Base-by-base conservation (phyloP, 2,888 invertebrate species). In the Notodonta dromedarius region DNA sequence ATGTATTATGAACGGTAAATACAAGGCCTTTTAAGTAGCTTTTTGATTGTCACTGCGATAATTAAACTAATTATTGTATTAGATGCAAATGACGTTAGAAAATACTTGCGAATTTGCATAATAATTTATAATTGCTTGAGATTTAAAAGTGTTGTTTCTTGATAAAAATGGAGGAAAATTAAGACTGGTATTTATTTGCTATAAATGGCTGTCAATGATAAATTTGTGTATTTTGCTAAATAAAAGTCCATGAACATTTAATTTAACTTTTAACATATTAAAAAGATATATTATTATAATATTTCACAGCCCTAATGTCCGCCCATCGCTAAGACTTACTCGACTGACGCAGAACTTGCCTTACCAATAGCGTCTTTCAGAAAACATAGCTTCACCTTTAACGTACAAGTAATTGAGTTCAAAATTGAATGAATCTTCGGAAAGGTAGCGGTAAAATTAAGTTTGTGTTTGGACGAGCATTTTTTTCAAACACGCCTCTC, bases 281-380 rank as follows among this genome's bases (percentile, higher is more conserved):
- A 68, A 67, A 71, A 70, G 71, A 66, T 66, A 69, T 63, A 73
- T 67, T 76, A 71, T 71, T 71, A 62, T 69, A 78, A 77, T 77
- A 71, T 80, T 74, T 81, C 74, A 80, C 81, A 79, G 76, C 70
- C 66, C 66, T 70, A 68, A 71, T 76, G 82, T 84, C 87, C 88
- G 86, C 87, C 88, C 88, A 83, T 80, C 61, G 62, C 51, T 67
- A 76, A 78, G 79, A 82, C 84, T 82, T 82, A 71, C 74, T 78
- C 78, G 82, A 83, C 77, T 82, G 79, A 84, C 79, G 79, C 73
- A 73, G 82, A 84, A 77, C 77, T 76, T 58, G 40, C 58, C 74
- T 70, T 70, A 69, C 79, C 63, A 77, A 67, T 57, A 24, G 16
- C 40, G 59, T 24, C 50, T 0, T 2, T 57, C 11, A 32, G 1